Base-by-base conservation (phyloP, 2,888 invertebrate genomes). In the Euproctis similis region DNA sequence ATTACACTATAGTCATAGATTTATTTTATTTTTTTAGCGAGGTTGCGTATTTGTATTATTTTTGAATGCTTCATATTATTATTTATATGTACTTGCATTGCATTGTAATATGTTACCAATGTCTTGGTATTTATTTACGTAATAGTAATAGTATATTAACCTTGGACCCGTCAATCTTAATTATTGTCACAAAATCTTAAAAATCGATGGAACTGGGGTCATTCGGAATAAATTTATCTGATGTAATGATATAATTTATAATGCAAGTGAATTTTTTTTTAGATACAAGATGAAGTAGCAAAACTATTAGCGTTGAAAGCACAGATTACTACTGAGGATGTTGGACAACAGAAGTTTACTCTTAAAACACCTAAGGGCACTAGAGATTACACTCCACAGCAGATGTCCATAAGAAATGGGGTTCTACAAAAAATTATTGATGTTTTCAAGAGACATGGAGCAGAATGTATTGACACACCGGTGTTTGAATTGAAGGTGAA, bases 381-480 rank as follows among this genome's bases (percentile, higher is more conserved):
- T 0, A 87, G 97, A 32, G 99, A 99, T 69, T 98, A 95, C 80
- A 92, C 89, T 34, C 96, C 98, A 0, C 91, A 93, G 53, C 97
- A 98, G 77, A 99, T 98, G 97, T 91, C 95, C 1, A 86, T 99
- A 34, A 88, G 98, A 14, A 91, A 95, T 54, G 86, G 88, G 36
- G 95, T 96, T 1, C 85, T 99, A 44, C 89, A 92, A 36, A 95
- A 93, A 73, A 95, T 99, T 41, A 87, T 94, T 11, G 73, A 88
- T 3, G 93, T 96, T 31, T 99, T 99, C 68, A 96, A 98, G 68
- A 92, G 92, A 42, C 98, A 99, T 61, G 99, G 99, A 19, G 99
- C 97, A 9, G 97, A 96, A 65, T 95, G 97, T 10, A 97, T 99
- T 61, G 99, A 99, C 62, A 98, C 98, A 12, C 98, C 98, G 22